Evolutionary conservation across 1,140 invertebrate species (phyloP).

Genomic region (Scaptomyza pallida): DNA sequence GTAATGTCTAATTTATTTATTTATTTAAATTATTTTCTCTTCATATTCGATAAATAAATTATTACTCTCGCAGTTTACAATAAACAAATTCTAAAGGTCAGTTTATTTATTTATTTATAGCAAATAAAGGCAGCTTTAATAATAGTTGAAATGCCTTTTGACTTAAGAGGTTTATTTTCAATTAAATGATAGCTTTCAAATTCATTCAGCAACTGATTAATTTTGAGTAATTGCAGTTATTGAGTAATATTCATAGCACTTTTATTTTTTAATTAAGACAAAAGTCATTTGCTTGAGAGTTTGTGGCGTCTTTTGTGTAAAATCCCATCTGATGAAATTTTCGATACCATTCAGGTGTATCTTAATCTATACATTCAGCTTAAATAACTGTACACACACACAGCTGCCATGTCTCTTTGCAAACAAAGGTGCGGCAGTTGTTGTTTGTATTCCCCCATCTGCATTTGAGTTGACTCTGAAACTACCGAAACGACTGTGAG

Average conservation of each 20-base stretch:
- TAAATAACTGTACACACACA: constrained; percentile 16
- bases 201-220: background rate
- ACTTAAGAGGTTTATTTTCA: no score
- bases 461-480: constrained; percentile 9
- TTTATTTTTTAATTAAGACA: background rate
- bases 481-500: constrained; percentile 13
- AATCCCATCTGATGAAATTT: background rate
- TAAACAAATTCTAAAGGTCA: background rate
- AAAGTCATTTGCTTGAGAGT: background rate
- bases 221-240: background rate
- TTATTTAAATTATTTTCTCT: constrained; percentile 73
- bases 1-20: constrained; percentile 73
- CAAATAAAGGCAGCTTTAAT: no score
- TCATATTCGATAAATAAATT: constrained; percentile 52
- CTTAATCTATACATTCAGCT: background rate
- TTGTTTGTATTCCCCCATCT: constrained; percentile 10
- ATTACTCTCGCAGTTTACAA: constrained; percentile 35
- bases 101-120: background rate
- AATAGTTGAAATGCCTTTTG: no score
- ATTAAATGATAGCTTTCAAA: no score
- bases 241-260: no score
- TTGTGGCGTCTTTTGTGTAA: background rate
- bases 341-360: background rate
- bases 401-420: background rate
- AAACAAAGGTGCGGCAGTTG: constrained; percentile 40